Conservation (phyloP, 2,113 vertebrate species). For the Siphamia tubifer region DNA sequence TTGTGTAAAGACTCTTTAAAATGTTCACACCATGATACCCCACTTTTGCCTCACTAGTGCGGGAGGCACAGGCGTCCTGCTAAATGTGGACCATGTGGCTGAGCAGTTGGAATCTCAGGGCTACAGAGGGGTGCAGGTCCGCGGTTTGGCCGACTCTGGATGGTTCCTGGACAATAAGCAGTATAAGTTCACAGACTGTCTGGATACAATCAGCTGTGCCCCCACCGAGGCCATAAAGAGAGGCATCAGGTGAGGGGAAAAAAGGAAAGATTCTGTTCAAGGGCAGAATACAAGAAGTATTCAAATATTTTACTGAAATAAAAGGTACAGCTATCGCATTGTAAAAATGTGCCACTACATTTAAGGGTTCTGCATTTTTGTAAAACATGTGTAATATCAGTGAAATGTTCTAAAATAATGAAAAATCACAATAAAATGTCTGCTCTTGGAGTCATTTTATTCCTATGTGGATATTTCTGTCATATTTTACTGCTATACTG, state of each 20-base stretch:
- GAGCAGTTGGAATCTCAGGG: conserved; percentile 88
- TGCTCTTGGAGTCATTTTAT: no score
- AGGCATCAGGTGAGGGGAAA: conserved; percentile 84
- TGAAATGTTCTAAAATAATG: no score
- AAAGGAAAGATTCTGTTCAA: background rate
- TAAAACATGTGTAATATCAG: no score
- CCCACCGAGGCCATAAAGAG: conserved; percentile 91
- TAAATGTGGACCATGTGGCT: conserved; percentile 92
- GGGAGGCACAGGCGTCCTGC: conserved; percentile 90
- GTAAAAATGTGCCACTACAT: no score
- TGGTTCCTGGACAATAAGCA: conserved; percentile 98
- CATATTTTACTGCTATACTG: no score
- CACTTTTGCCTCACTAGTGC: conserved; percentile 75
- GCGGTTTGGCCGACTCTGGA: conserved; percentile 91
- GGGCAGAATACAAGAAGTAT: background rate
- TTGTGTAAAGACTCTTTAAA: background rate
- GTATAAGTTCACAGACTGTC: conserved; percentile 87
- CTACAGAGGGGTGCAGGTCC: conserved; percentile 85
- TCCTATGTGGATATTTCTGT: no score
- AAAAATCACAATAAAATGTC: no score
- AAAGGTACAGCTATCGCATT: no score
- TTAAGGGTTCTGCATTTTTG: no score
- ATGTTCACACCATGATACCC: background rate
- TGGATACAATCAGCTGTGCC: conserved; percentile 88
- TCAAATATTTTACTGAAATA: background rate